Base-by-base conservation (phyloP, 2,888 invertebrate species). In the Eupithecia subumbrata region DNA sequence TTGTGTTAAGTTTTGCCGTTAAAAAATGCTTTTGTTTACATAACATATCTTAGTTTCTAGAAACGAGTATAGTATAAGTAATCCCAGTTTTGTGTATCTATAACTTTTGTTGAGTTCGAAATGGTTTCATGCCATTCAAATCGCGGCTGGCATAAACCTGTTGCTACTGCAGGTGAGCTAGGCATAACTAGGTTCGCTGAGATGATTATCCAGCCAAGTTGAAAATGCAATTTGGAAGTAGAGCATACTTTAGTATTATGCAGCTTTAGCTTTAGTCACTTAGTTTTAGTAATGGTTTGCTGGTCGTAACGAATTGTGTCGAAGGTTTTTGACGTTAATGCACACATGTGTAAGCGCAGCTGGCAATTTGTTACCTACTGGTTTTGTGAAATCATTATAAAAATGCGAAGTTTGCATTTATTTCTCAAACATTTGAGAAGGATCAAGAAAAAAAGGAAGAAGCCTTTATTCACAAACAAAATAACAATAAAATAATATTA, bases 221-320 rank as follows among this genome's bases (percentile, higher is more conserved):
- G 60, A 71, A 71, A 71, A 71, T 43, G 30, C 30, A 16, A 60
- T 71, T 69, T 69, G 43, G 25, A 37, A 60, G 70, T 60, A 60
- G 60, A 60, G 25, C 60, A 60, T 60, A 60, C 60, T 25, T 25
- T 14, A 60, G 25, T 60, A 60, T 25, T 25, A 12, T 25, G 60
- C 12, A 22, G 25, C 60, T 12, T 22, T 60, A 25, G 22, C 22
- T 60, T 60, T 60, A 60, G 60, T 60, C 25, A 22, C 56, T 22
- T 22, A 52, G 56, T 60, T 60, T 60, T 22, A 60, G 25, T 60
- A 14, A 60, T 60, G 25, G 25, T 60, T 60, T 60, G 25, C 14
- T 22, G 22, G 11, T 56, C 12, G 22, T 25, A 12, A 60, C 12
- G 14, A 60, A 25, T 25, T 60, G 25, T 60, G 60, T 60, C 25